These are phyloP conservation scores for Galerucella pusilla DNA, from an alignment of 2,888 invertebrate species.

Conservation along the genomic window DNA sequence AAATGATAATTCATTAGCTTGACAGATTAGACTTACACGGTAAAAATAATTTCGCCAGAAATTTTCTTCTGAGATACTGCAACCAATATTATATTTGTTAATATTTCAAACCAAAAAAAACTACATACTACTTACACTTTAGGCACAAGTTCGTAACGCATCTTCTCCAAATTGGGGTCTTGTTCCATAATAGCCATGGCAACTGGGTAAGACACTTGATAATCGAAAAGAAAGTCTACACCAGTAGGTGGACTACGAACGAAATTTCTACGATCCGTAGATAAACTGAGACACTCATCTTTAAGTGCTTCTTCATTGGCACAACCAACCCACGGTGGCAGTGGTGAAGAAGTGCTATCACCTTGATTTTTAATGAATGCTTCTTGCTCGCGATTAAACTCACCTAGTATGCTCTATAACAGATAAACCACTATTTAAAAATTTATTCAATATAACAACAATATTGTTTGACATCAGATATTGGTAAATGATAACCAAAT, in stretches of 20 bases:
- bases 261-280: slow-evolving; percentile 96
- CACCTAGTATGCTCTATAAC: slow-evolving; percentile 90
- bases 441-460: too few relatives aligned
- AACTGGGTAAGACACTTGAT: slow-evolving; percentile 90
- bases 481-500: slow-evolving; percentile 21
- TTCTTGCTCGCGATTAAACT: slow-evolving; percentile 97
- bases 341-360: slow-evolving; percentile 75
- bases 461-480: too few relatives aligned
- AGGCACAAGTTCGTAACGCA: slow-evolving; percentile 99
- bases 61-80: slow-evolving; percentile 93
- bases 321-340: slow-evolving; percentile 95
- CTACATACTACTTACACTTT: slow-evolving; percentile 86
- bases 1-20: slow-evolving; percentile 83
- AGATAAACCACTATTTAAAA: slow-evolving; percentile 24
- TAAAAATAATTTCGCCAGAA: slow-evolving; percentile 99
- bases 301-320: slow-evolving; percentile 94
- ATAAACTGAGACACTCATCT: slow-evolving; percentile 94
- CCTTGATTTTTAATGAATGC: slow-evolving; percentile 92
- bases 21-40: slow-evolving; percentile 97
- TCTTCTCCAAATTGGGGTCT: slow-evolving; percentile 95
- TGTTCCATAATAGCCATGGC: slow-evolving; percentile 95
- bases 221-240: slow-evolving; percentile 95
- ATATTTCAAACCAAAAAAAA: neutral
- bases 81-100: slow-evolving; percentile 41
- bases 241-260: slow-evolving; percentile 96